phyloP scores from a whole-genome alignment of 2,888 invertebrate species.

The Ophonus ardosiacus region DNA sequence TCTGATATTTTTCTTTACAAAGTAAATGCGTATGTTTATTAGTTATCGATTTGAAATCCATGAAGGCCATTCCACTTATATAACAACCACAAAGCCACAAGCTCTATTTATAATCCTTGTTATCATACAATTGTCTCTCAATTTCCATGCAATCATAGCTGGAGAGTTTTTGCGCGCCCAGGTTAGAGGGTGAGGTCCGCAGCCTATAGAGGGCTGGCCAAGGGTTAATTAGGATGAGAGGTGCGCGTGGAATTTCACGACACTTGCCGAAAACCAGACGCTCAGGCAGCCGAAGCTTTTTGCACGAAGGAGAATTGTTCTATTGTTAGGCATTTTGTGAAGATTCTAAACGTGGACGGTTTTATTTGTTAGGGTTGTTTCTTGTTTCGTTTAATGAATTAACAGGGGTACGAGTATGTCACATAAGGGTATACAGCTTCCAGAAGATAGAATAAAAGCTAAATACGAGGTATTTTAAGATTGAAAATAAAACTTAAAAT shows the following conservation, averaged over 20 bases:
- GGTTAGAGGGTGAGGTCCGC: not conserved
- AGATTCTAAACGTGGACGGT: not conserved
- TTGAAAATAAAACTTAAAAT: no score
- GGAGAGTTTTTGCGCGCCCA: not conserved
- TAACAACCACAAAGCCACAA: not conserved
- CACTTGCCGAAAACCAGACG: constrained; percentile 19
- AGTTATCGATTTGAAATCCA: not conserved
- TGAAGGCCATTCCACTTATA: not conserved
- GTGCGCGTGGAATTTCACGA: constrained; percentile 20
- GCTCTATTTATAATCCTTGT: not conserved
- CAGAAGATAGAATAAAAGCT: no score
- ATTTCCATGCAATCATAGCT: not conserved
- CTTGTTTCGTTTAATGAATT: not conserved
- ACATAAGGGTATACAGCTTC: not conserved
- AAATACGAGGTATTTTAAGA: no score
- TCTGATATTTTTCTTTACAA: not conserved
- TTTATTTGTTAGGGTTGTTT: not conserved
- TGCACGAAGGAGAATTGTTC: not conserved
- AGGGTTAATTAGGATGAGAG: constrained; percentile 42
- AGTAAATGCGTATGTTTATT: not conserved
- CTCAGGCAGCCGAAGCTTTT: constrained; percentile 1
- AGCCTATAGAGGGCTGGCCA: not conserved
- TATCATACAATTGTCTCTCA: not conserved
- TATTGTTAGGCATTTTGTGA: constrained; percentile 16
- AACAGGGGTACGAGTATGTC: not conserved